Evolutionary conservation across 2,113 vertebrate genomes (phyloP).

Genomic region (Stictonetta naevosa): DNA sequence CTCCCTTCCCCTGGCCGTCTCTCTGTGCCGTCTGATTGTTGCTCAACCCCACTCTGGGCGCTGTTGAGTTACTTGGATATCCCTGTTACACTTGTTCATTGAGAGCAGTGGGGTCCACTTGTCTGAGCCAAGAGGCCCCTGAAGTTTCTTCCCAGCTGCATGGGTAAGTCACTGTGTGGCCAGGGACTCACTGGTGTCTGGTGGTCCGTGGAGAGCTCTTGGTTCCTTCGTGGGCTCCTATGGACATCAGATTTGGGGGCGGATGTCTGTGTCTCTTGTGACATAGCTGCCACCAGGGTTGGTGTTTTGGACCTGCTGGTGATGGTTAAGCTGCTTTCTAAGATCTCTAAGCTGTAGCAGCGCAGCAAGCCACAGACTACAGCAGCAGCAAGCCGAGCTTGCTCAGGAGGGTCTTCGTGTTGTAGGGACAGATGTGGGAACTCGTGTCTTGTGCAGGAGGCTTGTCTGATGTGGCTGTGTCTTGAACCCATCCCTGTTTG

Average conservation of each 20-base stretch:
- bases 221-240: neutral
- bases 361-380: too few relatives aligned
- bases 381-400: neutral
- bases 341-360: neutral
- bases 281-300: neutral
- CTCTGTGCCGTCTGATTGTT: accelerated
- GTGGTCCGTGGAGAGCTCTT: neutral
- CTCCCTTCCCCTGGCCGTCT: neutral
- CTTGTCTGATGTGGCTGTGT: neutral
- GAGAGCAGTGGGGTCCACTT: neutral
- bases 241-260: accelerated
- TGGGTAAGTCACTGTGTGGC: neutral
- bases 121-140: neutral
- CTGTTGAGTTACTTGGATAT: neutral
- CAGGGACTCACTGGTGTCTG: neutral
- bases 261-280: neutral
- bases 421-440: neutral
- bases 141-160: neutral
- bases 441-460: neutral
- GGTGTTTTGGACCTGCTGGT: neutral
- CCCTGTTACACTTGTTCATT: accelerated
- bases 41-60: neutral
- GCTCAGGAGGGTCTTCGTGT: accelerated
- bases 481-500: neutral
- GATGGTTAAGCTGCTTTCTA: neutral